phyloP scores from a whole-genome alignment of 2,888 invertebrate species.

The Ernsta delagoae region DNA sequence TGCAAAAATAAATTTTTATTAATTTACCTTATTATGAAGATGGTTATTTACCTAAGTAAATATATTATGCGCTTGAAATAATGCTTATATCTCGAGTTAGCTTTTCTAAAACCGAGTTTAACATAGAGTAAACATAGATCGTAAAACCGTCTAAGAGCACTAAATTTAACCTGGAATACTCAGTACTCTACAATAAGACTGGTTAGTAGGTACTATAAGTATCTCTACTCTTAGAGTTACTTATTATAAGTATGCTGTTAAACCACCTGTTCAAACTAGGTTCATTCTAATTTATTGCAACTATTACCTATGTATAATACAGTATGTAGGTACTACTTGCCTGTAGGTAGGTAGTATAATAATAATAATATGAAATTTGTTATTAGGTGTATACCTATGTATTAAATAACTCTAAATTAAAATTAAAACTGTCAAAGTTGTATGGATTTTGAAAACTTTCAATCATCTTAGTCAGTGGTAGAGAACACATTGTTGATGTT shows the following conservation, averaged over 20 bases:
- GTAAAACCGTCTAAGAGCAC: background rate
- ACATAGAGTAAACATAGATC: background rate
- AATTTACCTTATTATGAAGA: too few relatives aligned
- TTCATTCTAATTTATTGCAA: too few relatives aligned
- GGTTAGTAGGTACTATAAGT: background rate
- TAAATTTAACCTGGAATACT: background rate
- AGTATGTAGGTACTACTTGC: too few relatives aligned
- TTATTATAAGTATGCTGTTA: background rate
- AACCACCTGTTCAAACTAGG: too few relatives aligned
- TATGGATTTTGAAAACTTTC: background rate
- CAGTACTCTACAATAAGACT: background rate
- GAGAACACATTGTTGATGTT: background rate
- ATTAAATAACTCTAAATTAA: background rate
- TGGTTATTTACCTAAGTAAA: too few relatives aligned
- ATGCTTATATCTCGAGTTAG: background rate
- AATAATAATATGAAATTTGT: too few relatives aligned
- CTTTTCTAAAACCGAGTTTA: background rate
- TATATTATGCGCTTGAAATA: too few relatives aligned
- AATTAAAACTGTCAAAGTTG: background rate
- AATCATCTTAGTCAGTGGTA: background rate
- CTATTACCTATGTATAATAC: too few relatives aligned
- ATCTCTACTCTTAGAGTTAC: background rate
- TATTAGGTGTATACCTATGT: background rate
- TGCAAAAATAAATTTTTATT: too few relatives aligned
- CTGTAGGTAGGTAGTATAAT: too few relatives aligned